Conservation (phyloP, 1,140 invertebrate species). For the Apis cerana region DNA sequence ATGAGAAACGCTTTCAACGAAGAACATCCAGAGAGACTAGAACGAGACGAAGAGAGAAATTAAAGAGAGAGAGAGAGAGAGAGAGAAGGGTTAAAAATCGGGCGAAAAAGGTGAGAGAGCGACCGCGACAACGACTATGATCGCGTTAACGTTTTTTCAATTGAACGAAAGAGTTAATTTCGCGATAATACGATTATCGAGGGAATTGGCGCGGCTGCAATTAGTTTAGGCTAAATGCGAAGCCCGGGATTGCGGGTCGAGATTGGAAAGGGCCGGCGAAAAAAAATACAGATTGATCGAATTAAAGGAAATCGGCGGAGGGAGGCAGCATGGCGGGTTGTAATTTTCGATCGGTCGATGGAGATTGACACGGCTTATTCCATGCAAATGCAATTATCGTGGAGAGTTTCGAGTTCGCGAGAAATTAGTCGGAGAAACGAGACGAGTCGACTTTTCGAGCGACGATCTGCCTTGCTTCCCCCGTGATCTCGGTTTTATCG, state of each 20-base stretch:
- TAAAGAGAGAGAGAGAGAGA: background rate
- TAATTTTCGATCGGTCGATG: constrained; percentile 24
- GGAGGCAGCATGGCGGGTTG: background rate
- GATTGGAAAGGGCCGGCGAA: background rate
- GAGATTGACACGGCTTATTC: constrained; percentile 31
- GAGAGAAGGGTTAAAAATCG: background rate
- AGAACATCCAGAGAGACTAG: background rate
- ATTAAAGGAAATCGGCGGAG: constrained; percentile 23
- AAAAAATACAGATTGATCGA: constrained; percentile 25
- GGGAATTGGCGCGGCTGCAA: constrained; percentile 37
- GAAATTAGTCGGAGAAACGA: constrained; percentile 13
- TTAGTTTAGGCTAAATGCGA: constrained; percentile 51
- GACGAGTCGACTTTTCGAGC: background rate
- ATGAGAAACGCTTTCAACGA: background rate
- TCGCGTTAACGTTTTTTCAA: constrained; percentile 29
- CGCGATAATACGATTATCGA: constrained; percentile 48
- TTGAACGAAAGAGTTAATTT: constrained; percentile 48
- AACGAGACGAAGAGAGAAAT: background rate
- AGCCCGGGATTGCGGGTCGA: background rate
- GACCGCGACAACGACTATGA: constrained; percentile 16
- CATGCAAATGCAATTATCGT: constrained; percentile 5
- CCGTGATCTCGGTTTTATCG: background rate
- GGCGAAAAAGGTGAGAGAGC: background rate
- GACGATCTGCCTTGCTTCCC: no score
- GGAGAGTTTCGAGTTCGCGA: background rate